Evolutionary conservation across 1,140 invertebrate species (phyloP), one percentile per base, ranked within the genome.

Genomic region (Aphelinus atriplicis): DNA sequence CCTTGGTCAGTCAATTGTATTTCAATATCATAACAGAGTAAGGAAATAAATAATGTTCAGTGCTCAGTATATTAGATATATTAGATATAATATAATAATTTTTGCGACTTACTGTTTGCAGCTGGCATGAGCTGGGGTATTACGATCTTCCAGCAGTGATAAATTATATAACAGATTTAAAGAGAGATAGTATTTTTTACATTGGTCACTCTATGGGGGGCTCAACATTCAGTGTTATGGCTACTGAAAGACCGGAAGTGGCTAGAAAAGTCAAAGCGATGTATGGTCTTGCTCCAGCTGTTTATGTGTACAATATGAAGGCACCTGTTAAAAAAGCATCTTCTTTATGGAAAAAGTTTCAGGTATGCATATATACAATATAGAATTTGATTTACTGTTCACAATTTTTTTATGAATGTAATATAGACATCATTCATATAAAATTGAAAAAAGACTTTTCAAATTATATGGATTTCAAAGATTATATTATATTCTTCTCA

Each of bases 231-330:
- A 91, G 91, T 75, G 89, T 90, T 2, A 90, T 93, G 90, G 85
- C 90, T 77, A 88, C 88, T 3, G 81, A 88, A 76, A 83, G 85
- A 56, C 90, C 92, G 0, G 86, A 91, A 60, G 88, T 92, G 3
- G 71, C 70, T 9, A 48, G 64, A 7, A 78, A 80, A 88, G 78
- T 92, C 42, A 82, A 88, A 82, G 82, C 88, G 75, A 90, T 94
- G 86, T 88, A 91, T 63, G 90, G 88, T 71, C 84, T 97, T 53
- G 95, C 93, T 0, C 95, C 95, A 1, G 91, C 95, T 0, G 92
- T 91, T 1, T 94, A 89, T 78, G 89, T 95, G 81, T 88, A 89
- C 1, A 86, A 95, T 72, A 90, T 95, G 2, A 91, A 89, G 80
- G 93, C 74, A 93, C 94, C 2, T 84, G 93, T 50, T 84, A 87